A percentile compares a stretch with the other conserved stretches of the same genome.
phyloP scores from a whole-genome alignment of 2,888 invertebrate genomes.

The Masnerella sp. region DNA sequence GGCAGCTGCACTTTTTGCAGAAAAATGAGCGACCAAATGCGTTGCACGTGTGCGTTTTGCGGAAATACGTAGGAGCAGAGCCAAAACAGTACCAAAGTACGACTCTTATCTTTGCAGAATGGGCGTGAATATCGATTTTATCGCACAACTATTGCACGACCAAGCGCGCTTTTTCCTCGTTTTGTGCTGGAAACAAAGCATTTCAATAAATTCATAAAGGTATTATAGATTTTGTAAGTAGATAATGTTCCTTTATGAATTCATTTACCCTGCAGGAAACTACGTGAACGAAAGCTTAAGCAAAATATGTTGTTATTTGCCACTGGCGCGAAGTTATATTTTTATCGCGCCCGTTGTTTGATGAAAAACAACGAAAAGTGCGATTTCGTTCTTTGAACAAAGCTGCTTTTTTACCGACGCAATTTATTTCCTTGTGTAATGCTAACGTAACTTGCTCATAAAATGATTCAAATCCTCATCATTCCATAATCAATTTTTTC shows the following conservation, averaged over 20 bases:
- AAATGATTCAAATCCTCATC: too few relatives aligned
- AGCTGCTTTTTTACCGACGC: neutral
- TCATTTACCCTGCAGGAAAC: conserved; percentile 42
- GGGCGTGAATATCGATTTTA: conserved; percentile 60
- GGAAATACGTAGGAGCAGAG: conserved; percentile 46
- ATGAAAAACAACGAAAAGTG: conserved; percentile 1
- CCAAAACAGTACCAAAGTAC: conserved; percentile 51
- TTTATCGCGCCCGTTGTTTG: conserved; percentile 15
- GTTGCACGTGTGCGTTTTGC: conserved; percentile 25
- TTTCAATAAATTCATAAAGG: conserved; percentile 58
- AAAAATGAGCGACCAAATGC: too few relatives aligned
- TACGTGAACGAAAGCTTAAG: conserved; percentile 43
- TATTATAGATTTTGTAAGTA: conserved; percentile 54
- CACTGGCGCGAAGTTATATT: conserved; percentile 5
- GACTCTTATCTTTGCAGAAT: conserved; percentile 55
- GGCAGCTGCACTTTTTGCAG: too few relatives aligned
- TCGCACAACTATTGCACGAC: conserved; percentile 49
- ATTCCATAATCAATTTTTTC: too few relatives aligned
- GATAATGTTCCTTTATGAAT: conserved; percentile 55
- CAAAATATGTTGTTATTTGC: conserved; percentile 36
- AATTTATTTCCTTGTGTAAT: too few relatives aligned
- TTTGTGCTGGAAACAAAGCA: conserved; percentile 50
- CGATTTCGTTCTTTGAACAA: neutral
- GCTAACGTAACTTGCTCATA: too few relatives aligned
- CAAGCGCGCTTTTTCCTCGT: conserved; percentile 50